Percentiles rank a stretch among this genome's conserved stretches.
phyloP scores from a whole-genome alignment of 1,140 invertebrate species.

The Araneus ventricosus region DNA sequence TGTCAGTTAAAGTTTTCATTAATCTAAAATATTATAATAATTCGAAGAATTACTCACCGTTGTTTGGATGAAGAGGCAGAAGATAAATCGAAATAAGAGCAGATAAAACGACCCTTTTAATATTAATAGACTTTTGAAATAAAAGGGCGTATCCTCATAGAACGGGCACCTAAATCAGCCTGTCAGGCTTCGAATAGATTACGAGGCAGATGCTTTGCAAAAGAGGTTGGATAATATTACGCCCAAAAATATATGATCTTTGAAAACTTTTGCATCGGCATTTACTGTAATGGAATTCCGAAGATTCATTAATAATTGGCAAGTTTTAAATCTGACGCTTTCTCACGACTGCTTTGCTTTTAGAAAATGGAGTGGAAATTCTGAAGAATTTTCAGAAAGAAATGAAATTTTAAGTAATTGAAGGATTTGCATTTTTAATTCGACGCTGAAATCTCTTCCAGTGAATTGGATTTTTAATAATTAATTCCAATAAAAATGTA shows the following conservation, averaged over 20 bases:
- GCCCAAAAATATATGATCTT: background rate
- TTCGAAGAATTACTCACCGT: background rate
- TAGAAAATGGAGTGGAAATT: no score
- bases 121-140: background rate
- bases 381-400: no score
- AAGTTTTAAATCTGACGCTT: no score
- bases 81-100: background rate
- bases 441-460: no score
- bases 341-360: no score
- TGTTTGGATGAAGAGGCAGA: background rate
- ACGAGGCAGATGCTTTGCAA: background rate
- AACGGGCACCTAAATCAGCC: background rate
- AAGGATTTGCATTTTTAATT: no score
- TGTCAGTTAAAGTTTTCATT: no score
- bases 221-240: background rate
- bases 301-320: no score
- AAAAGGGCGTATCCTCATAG: background rate
- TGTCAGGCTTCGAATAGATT: background rate
- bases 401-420: no score
- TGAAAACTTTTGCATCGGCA: background rate
- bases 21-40: background rate
- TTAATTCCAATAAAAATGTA: no score
- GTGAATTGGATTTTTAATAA: no score
- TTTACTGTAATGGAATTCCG: no score
- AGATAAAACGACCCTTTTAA: background rate